These are phyloP conservation scores for Diadema setosum DNA, from an alignment of 35 echinoderm and acorn worm genomes.

Conservation along the genomic window DNA sequence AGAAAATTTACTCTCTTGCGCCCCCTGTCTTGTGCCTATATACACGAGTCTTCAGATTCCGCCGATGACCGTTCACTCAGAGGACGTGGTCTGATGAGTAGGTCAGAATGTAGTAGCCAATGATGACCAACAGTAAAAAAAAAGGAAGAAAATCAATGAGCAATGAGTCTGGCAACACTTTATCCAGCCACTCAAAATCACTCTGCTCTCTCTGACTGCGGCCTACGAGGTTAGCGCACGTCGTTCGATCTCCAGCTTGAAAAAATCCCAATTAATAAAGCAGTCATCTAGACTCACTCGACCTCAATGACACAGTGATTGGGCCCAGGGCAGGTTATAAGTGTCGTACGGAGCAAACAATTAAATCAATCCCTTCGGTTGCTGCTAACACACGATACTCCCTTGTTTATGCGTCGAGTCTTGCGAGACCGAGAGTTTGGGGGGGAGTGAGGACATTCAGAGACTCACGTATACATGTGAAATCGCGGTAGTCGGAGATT, in stretches of 20 bases:
- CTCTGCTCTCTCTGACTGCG: background rate
- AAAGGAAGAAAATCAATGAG: too few species aligned
- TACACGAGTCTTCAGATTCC: too few species aligned
- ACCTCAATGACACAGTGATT: background rate
- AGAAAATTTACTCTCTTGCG: too few species aligned
- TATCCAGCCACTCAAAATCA: background rate
- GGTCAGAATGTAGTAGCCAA: too few species aligned
- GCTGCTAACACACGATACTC: background rate
- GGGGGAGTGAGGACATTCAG: background rate
- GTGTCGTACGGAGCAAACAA: background rate
- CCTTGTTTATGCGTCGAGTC: conserved; percentile 1
- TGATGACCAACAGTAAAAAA: too few species aligned
- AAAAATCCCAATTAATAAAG: background rate
- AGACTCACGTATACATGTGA: too few species aligned
- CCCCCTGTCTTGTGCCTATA: too few species aligned
- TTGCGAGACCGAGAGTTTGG: background rate
- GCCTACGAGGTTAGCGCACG: too few species aligned
- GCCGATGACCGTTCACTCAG: too few species aligned
- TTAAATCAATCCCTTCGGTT: background rate
- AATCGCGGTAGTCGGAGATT: too few species aligned
- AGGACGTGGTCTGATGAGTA: too few species aligned
- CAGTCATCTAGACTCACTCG: background rate
- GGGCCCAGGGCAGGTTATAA: background rate
- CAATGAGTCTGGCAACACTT: too few species aligned
- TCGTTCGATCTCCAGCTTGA: background rate